Evolutionary conservation across 2,888 invertebrate genomes (phyloP), one percentile per base, ranked within the genome.

Genomic region (Linnaemya tessellans): DNA sequence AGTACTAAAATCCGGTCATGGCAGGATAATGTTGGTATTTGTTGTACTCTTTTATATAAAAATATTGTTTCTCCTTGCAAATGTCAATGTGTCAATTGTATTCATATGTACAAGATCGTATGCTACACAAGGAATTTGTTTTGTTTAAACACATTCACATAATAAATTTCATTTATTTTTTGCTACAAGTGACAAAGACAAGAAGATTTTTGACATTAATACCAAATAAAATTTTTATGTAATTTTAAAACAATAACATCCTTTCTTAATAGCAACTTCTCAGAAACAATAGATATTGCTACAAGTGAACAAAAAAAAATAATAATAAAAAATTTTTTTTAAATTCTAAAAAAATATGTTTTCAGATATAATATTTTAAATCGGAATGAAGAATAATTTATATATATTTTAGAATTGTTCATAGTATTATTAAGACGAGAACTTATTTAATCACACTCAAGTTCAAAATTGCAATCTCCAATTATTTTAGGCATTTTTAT

Each of bases 1-100:
- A 91, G 91, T 91, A 91, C 91, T 90, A 89, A 91, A 91, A 91
- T 91, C 91, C 90, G 90, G 90, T 90, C 89, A 90, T 89, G 90
- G 88, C 89, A 89, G 83, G 20, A 68, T 79, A 64, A 78, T 68
- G 41, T 80, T 73, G 67, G 41, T 43, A 41, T 87, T 87, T 85
- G 64, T 51, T 77, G 22, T 30, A 54, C 30, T 43, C 46, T 7
- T 65, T 67, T 38, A n/a, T 68, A n/a, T 22, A 22, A n/a, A 25
- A 30, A 56, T 82, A 51, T 77, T 84, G 71, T 80, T 68, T 49
- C 20, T 82, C 30, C 75, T 77, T 87, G 79, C 60, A 88, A 88
- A 90, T 91, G 91, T 89, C 91, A 91, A 90, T 90, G 90, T 91
- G 91, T 91, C 91, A 91, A 91, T 91, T 90, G 89, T 90, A 89